Evolutionary conservation across 2,113 vertebrate genomes (phyloP).

Genomic region (Lagenorhynchus albirostris): DNA sequence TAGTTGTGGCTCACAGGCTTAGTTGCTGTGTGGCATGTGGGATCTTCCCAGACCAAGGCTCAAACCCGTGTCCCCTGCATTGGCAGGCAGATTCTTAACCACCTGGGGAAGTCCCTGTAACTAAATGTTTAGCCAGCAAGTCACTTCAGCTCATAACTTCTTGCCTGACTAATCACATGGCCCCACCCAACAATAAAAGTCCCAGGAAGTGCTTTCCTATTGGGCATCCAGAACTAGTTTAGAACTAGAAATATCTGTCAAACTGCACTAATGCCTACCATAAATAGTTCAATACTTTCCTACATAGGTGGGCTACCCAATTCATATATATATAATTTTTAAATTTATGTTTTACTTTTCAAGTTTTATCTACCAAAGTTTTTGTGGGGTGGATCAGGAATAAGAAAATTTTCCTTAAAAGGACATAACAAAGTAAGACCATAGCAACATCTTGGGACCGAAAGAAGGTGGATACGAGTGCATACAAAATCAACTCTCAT

Average conservation of each 20-base stretch:
- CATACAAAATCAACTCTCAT: background rate
- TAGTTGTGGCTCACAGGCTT: no score
- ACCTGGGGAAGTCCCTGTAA: no score
- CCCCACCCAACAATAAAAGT: background rate
- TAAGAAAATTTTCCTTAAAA: background rate
- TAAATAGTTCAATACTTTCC: background rate
- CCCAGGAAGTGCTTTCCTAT: background rate
- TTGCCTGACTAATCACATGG: background rate
- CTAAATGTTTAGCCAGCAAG: background rate
- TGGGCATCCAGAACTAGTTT: background rate
- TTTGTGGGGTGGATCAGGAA: background rate
- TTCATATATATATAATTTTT: background rate
- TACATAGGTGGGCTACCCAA: background rate
- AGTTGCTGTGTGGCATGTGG: no score
- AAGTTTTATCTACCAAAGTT: background rate
- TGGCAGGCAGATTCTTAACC: no score
- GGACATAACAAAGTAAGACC: background rate
- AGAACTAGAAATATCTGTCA: background rate
- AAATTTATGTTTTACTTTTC: background rate
- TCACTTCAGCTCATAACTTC: background rate
- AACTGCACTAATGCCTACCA: background rate
- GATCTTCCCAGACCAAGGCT: no score
- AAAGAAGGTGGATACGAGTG: background rate
- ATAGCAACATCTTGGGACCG: background rate
- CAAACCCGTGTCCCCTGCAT: no score